Base-by-base conservation (phyloP, 2,113 vertebrate species). In the Platanista minor region DNA sequence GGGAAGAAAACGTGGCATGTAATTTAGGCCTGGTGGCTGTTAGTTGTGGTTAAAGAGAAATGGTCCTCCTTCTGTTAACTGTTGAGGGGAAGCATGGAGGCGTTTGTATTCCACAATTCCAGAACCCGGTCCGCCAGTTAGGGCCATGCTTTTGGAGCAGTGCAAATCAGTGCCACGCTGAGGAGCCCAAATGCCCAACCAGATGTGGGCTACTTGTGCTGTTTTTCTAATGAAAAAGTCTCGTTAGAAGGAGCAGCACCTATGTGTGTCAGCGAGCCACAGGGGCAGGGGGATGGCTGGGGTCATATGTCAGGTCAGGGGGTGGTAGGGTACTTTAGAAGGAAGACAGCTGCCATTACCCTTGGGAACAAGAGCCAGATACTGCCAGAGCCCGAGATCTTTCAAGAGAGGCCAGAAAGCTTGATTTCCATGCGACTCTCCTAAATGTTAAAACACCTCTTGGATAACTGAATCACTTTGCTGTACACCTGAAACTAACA, bases 391-490 rank as follows among this genome's bases (percentile, higher is more conserved):
- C 83, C 59, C 81, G 10, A 27, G 20, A 59, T n/a, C 87, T 89
- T 94, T 92, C 18, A 62, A 78, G 75, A 59, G 61, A 52, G 23
- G 61, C 77, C 49, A 52, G 77, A 91, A 81, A 69, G 49, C 39
- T 85, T 75, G 66, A 72, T 88, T 82, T 91, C 41, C 54, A 1
- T 67, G 46, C 21, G 25, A 78, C 74, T 83, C 87, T 95, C 77
- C 61, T 87, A 59, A 89, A 93, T 89, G 86, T 94, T 74, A 89
- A 94, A 95, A 89, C 67, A 89, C n/a, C 66, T 36, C 62, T 87
- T 87, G 83, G 94, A 57, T 80, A 27, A 57, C 77, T 17, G 33
- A 80, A 8, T 80, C 77, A 57, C n/a, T 25, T 57, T 57, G 77
- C 21, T 57, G 33, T 13, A 39, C 20, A 36, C 12, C 62, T 80